Evolutionary conservation across 2,113 vertebrate species (phyloP).

Genomic region (Orcinus orca): DNA sequence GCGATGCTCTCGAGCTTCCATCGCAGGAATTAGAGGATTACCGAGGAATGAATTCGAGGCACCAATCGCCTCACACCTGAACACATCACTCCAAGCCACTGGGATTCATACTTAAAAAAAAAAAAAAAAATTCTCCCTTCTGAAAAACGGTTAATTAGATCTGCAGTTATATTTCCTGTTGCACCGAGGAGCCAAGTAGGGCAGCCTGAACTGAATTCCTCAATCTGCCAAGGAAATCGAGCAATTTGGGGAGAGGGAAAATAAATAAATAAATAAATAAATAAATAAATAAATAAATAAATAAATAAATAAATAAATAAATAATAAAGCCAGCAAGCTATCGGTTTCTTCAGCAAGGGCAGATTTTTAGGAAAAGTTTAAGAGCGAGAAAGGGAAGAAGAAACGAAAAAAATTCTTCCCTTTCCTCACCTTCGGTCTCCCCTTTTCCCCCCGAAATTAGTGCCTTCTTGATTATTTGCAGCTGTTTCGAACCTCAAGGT

Average conservation of each 20-base stretch:
- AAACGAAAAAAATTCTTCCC: not conserved
- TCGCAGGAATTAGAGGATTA: conserved; percentile 85
- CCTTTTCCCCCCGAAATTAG: not conserved
- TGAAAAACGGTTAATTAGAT: conserved; percentile 79
- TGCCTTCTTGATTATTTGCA: conserved; percentile 71
- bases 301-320: not conserved
- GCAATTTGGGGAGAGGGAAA: not conserved
- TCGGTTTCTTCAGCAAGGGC: not conserved
- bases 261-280: not conserved
- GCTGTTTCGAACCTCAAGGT: conserved; percentile 77
- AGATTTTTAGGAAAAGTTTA: not conserved
- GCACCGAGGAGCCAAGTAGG: conserved; percentile 66
- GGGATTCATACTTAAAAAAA: conserved; percentile 62
- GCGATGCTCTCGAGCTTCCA: conserved; percentile 80
- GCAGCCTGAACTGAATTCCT: conserved; percentile 52
- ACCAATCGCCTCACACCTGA: conserved; percentile 78
- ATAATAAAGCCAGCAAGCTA: not conserved
- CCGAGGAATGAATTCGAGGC: conserved; percentile 79
- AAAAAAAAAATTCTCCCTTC: conserved; percentile 68
- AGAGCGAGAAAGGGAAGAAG: conserved; percentile 35
- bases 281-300: not conserved
- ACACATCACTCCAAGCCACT: conserved; percentile 74
- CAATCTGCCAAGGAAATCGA: conserved; percentile 54
- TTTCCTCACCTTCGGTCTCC: not conserved
- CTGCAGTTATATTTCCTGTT: conserved; percentile 78